A percentile compares a stretch with the other conserved stretches of the same genome.
Conservation (phyloP, 2,113 vertebrate genomes). For the Tachuris rubrigastra region DNA sequence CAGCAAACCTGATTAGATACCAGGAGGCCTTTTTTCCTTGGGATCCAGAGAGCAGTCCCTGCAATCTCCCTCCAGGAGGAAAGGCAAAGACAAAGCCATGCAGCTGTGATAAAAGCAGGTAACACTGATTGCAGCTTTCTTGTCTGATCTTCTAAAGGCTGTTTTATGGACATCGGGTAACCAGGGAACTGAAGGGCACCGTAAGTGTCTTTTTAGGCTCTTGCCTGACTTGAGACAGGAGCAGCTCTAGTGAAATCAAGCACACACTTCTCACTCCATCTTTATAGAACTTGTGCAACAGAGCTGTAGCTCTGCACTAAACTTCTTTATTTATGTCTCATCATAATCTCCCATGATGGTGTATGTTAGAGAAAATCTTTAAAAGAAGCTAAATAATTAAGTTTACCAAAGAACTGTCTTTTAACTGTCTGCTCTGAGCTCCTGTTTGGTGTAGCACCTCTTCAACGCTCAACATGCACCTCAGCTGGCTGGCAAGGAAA, state of each 20-base stretch:
- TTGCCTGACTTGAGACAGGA: neutral
- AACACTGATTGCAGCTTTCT: neutral
- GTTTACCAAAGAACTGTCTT: neutral
- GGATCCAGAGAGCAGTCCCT: neutral
- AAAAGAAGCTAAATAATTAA: neutral
- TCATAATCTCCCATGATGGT: neutral
- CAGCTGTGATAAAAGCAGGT: neutral
- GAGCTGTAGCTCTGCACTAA: neutral
- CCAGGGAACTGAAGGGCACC: neutral
- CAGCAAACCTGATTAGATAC: neutral
- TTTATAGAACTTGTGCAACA: neutral
- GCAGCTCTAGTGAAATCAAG: neutral
- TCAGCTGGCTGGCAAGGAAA: neutral
- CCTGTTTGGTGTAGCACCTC: neutral
- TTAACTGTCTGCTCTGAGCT: neutral
- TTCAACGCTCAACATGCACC: neutral
- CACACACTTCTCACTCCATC: fast-evolving
- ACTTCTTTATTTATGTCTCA: neutral
- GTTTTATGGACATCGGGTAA: neutral
- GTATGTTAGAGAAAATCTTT: neutral
- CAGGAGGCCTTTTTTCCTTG: neutral
- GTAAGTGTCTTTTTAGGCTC: neutral
- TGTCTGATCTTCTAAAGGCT: neutral
- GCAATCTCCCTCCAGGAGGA: neutral
- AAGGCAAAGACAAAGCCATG: neutral